These are phyloP conservation scores for Alsophila aescularia DNA, from an alignment of 2,888 invertebrate genomes.

Conservation along the genomic window DNA sequence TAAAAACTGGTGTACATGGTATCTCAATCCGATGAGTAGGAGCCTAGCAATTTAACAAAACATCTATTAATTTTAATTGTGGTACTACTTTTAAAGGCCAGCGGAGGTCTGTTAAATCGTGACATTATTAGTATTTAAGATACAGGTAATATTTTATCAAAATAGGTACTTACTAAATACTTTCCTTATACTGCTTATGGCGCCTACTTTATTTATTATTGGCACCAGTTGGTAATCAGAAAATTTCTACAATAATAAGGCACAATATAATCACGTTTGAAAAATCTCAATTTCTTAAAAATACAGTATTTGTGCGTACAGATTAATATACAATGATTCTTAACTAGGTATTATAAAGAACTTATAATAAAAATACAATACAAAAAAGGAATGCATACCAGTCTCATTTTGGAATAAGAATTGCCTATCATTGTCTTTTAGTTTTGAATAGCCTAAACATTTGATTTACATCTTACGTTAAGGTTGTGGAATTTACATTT, in stretches of 20 bases:
- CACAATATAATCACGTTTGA: constrained; percentile 68
- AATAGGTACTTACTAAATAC: constrained; percentile 17
- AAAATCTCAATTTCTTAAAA: constrained; percentile 42
- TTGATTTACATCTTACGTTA: too few relatives aligned
- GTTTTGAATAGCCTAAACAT: not conserved
- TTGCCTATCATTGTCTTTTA: constrained; percentile 2
- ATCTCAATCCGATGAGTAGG: too few relatives aligned
- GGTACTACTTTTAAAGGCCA: too few relatives aligned
- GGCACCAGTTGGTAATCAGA: constrained; percentile 73
- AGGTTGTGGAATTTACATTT: too few relatives aligned
- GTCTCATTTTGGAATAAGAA: constrained; percentile 48
- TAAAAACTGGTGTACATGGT: too few relatives aligned
- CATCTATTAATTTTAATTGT: too few relatives aligned
- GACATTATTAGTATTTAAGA: too few relatives aligned
- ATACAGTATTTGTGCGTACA: constrained; percentile 50
- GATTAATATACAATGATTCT: constrained; percentile 41
- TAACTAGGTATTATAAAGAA: constrained; percentile 12
- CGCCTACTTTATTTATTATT: constrained; percentile 49
- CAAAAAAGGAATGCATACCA: constrained; percentile 63
- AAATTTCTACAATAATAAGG: constrained; percentile 60
- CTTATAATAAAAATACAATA: constrained; percentile 28
- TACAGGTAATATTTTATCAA: too few relatives aligned
- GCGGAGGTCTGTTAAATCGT: too few relatives aligned
- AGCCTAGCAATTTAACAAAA: too few relatives aligned
- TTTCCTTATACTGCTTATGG: constrained; percentile 6